Evolutionary conservation across 23 tunicate species (phyloP).

Genomic region (Halocynthia roretzi): DNA sequence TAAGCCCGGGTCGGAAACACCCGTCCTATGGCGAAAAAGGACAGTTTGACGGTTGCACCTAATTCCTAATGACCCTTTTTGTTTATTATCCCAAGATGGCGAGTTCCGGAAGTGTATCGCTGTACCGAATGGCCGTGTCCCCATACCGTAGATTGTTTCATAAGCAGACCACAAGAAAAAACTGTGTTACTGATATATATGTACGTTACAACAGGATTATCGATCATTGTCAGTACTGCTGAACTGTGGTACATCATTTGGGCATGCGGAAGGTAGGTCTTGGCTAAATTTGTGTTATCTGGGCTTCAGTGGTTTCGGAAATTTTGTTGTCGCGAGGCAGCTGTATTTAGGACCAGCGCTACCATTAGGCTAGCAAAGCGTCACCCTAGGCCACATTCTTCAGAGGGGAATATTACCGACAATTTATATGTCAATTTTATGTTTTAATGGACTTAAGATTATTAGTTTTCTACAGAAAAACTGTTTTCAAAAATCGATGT

Average conservation of each 20-base stretch:
- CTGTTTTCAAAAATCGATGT: no score
- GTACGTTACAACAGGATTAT: constrained; percentile 50
- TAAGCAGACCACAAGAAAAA: constrained; percentile 73
- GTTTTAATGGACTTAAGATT: no score
- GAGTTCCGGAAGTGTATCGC: constrained; percentile 64
- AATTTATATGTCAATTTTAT: no score
- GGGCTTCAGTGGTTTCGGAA: no score
- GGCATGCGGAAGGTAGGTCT: constrained; percentile 42
- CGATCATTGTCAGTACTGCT: constrained; percentile 30
- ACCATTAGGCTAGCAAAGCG: no score
- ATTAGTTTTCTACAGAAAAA: no score
- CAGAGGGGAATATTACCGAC: no score
- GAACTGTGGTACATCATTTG: constrained; percentile 46
- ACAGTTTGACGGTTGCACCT: not conserved
- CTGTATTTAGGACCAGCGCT: no score
- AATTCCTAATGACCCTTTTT: not conserved
- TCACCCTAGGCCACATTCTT: no score
- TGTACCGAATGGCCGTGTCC: constrained; percentile 83
- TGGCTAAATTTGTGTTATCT: not conserved
- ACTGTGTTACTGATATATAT: constrained; percentile 66
- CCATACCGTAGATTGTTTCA: constrained; percentile 89
- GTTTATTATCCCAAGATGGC: constrained; percentile 29
- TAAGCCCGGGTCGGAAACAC: no score
- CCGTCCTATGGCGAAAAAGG: no score
- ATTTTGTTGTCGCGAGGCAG: no score